Percentiles rank a stretch among this genome's conserved stretches.
These are phyloP conservation scores for Parauchenoglanis ngamensis DNA, from an alignment of 2,797 vertebrate species.

Conservation along the genomic window DNA sequence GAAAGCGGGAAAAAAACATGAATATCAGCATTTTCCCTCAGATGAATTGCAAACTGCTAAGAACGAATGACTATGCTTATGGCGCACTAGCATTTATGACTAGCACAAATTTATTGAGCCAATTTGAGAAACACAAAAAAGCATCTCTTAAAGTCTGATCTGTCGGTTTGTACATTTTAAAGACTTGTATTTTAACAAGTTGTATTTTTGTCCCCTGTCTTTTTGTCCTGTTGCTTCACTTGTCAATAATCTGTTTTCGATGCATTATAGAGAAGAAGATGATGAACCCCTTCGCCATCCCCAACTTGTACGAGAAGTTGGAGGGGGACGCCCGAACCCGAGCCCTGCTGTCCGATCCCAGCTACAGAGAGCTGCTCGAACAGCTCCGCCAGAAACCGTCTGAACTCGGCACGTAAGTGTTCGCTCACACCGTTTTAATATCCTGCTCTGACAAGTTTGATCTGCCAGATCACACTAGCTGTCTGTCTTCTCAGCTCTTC, in stretches of 20 bases:
- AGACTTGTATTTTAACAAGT: background rate
- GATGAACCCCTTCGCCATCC: slow-evolving; percentile 92
- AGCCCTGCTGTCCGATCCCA: slow-evolving; percentile 82
- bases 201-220: background rate
- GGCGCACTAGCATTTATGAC: background rate
- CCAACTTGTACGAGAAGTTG: slow-evolving; percentile 87
- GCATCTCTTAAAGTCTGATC: background rate
- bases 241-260: background rate
- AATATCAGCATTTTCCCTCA: background rate
- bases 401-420: slow-evolving; percentile 86
- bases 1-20: background rate
- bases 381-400: slow-evolving; percentile 85
- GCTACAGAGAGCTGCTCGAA: slow-evolving; percentile 87
- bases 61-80: background rate
- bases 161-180: background rate
- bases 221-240: background rate
- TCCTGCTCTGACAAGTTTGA: background rate
- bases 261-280: slow-evolving; percentile 81
- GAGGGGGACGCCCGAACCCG: slow-evolving; percentile 85
- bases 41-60: background rate
- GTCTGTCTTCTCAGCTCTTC: background rate
- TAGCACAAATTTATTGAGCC: background rate
- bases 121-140: background rate
- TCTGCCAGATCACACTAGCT: background rate
- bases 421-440: background rate